Percentiles rank a stretch among this genome's conserved stretches.
These are phyloP conservation scores for Agrenia bidenticulata DNA, from an alignment of 2,888 invertebrate species.

Conservation along the genomic window DNA sequence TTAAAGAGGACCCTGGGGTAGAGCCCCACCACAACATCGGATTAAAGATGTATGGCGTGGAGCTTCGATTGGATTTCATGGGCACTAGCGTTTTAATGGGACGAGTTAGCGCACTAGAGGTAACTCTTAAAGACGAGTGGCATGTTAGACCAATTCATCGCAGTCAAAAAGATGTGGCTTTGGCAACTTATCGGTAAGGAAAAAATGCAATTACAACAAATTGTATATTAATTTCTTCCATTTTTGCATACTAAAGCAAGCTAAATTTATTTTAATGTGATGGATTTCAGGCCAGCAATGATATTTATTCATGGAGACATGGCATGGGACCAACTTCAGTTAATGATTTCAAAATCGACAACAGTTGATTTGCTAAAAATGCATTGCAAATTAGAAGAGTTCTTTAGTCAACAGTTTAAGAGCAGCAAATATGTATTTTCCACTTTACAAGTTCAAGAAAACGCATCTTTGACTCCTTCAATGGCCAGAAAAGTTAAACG, in stretches of 20 bases:
- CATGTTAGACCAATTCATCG: slow-evolving; percentile 62
- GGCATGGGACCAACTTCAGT: slow-evolving; percentile 93
- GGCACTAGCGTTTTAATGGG: slow-evolving; percentile 93
- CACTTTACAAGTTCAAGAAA: slow-evolving; percentile 47
- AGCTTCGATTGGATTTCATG: slow-evolving; percentile 95
- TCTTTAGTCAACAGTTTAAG: slow-evolving; percentile 96
- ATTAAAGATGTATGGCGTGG: slow-evolving; percentile 77
- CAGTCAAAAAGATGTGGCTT: slow-evolving; percentile 59
- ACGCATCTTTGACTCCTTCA: slow-evolving; percentile 41
- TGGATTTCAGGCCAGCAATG: slow-evolving; percentile 69
- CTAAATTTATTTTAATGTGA: background rate
- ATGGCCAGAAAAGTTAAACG: slow-evolving; percentile 48
- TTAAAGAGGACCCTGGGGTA: slow-evolving; percentile 83
- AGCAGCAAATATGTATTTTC: slow-evolving; percentile 76
- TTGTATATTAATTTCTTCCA: no score
- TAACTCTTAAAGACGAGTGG: slow-evolving; percentile 86
- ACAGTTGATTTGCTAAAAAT: slow-evolving; percentile 96
- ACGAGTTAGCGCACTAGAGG: slow-evolving; percentile 77
- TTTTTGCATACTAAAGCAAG: background rate
- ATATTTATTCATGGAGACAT: slow-evolving; percentile 90
- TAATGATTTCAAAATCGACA: slow-evolving; percentile 95
- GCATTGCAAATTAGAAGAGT: slow-evolving; percentile 93
- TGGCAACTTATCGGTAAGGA: slow-evolving; percentile 65
- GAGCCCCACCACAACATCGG: slow-evolving; percentile 87
- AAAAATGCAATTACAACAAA: background rate